Conservation (phyloP, 2,797 vertebrate species). For the Pseudochaenichthys georgianus region DNA sequence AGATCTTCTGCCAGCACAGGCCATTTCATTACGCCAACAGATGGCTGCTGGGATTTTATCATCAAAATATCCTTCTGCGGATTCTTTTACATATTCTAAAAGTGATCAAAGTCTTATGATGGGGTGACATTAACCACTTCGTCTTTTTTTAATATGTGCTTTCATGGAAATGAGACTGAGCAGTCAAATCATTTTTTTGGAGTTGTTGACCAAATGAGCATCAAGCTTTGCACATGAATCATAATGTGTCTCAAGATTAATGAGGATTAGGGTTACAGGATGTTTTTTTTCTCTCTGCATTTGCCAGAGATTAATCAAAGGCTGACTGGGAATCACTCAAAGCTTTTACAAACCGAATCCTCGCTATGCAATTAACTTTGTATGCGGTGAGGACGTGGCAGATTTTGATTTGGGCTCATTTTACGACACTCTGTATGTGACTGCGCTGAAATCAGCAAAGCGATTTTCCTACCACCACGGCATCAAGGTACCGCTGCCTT, state of each 20-base stretch:
- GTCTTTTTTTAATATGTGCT: conserved; percentile 16
- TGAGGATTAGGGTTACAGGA: conserved; percentile 58
- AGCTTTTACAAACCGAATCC: conserved; percentile 51
- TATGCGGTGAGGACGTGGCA: conserved; percentile 25
- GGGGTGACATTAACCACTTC: conserved; percentile 28
- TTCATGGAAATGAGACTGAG: conserved; percentile 44
- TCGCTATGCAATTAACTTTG: conserved; percentile 52
- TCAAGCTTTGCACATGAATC: conserved; percentile 41
- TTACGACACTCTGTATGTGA: conserved; percentile 5
- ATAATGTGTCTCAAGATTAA: conserved; percentile 59
- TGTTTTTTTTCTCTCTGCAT: conserved; percentile 24
- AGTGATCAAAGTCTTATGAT: conserved; percentile 11
- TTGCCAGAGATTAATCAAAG: conserved; percentile 54
- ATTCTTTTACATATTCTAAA: conserved; percentile 51
- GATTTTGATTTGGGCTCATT: conserved; percentile 54
- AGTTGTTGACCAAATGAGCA: conserved; percentile 42
- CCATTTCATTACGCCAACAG: conserved; percentile 79
- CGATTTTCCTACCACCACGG: conserved; percentile 69
- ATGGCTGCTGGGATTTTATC: conserved; percentile 77
- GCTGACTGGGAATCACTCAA: conserved; percentile 56
- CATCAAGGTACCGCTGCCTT: conserved; percentile 77
- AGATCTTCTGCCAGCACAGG: conserved; percentile 65
- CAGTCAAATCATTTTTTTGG: conserved; percentile 15
- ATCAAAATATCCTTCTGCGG: conserved; percentile 67
- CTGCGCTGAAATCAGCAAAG: conserved; percentile 52